Evolutionary conservation across 1,140 invertebrate genomes (phyloP), one percentile per base, ranked within the genome.

Genomic region (Steinernema feltiae): DNA sequence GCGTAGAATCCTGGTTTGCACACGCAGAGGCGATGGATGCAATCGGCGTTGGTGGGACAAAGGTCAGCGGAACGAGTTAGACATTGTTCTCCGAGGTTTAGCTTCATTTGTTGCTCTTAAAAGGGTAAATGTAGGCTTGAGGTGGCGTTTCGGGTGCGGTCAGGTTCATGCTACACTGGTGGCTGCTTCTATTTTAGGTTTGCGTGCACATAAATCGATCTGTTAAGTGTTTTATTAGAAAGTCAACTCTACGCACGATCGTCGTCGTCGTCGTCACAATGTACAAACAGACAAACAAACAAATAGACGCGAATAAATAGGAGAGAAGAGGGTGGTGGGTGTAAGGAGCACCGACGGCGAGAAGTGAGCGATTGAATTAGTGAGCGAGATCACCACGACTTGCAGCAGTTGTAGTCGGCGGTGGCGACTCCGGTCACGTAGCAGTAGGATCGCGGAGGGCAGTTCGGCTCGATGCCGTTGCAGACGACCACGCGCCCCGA

Each of bases 371-470:
- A 30, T n/a, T n/a, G n/a, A n/a, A n/a, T n/a, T n/a, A 30, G 63
- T 18, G 73, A 29, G 27, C 24, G 29, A 72, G 31, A 24, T 75
- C 77, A 81, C 76, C 74, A 79, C 41, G 80, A 82, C 41, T 78
- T 81, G 72, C 84, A 85, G 71, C 84, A 85, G 63, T 86, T 86
- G 70, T 86, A 85, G 24, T 80, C 78, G 24, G 77, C 84, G 29
- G 75, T 81, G 29, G 84, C 84, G n/a, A 85, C 81, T 18, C 84
- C 84, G 7, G 84, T 85, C 12, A 86, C 83, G 53, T 86, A 85
- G 35, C 84, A 85, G 48, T 85, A 85, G 21, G 81, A 79, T 30
- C 85, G 79, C 1, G 84, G 85, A 17, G 84, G 84, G 70, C 84
- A 85, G 30, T 85, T 83, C 1, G 84, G 84, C 27, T 78, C 77